A percentile compares a stretch with the other conserved stretches of the same genome.
Conservation (phyloP, 64 coral and sea anemone species). For the Platygyra sinensis region DNA sequence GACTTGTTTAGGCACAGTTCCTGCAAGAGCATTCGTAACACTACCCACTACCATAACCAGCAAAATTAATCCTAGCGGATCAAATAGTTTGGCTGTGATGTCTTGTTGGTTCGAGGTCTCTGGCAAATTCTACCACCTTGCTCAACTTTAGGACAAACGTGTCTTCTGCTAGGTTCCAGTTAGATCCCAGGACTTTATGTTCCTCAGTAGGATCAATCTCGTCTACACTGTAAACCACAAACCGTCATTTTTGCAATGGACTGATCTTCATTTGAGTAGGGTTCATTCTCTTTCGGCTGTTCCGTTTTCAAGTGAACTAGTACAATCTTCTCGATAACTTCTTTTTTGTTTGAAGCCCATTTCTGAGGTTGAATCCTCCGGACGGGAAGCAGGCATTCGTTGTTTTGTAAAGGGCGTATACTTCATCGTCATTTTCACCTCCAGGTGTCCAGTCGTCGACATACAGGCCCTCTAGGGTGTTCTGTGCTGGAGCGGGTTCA, state of each 20-base stretch:
- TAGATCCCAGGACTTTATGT: slow-evolving; percentile 58
- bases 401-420: no score
- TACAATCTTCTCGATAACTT: no score
- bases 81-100: no score
- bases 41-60: slow-evolving; percentile 34
- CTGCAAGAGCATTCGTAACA: slow-evolving; percentile 50
- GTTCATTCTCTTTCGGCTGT: no score
- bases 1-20: slow-evolving; percentile 39
- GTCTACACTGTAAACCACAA: slow-evolving; percentile 48
- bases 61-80: slow-evolving; percentile 20
- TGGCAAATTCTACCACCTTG: no score
- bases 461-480: slow-evolving; percentile 36
- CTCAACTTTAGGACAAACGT: no score
- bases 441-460: slow-evolving; percentile 60
- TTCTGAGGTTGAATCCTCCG: no score
- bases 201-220: slow-evolving; percentile 56
- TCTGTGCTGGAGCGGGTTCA: no score
- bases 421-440: slow-evolving; percentile 17
- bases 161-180: no score
- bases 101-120: no score
- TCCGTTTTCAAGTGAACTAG: background rate
- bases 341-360: no score
- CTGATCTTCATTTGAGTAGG: background rate
- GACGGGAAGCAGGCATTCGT: slow-evolving; percentile 31
- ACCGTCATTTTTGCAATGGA: no score